Evolutionary conservation across 2,113 vertebrate species (phyloP).

Genomic region (Formicarius rufipectus): DNA sequence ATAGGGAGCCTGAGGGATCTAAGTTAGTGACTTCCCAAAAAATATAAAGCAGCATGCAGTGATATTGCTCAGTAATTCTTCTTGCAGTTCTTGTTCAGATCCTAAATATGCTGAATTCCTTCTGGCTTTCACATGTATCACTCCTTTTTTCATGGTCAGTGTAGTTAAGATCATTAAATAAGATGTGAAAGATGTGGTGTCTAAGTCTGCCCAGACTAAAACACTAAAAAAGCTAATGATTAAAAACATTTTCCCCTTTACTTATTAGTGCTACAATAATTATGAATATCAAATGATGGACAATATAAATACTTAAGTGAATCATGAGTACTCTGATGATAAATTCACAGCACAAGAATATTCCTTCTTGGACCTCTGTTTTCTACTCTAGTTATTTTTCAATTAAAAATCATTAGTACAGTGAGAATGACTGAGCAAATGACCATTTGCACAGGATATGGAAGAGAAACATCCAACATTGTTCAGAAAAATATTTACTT

Average conservation of each 20-base stretch:
- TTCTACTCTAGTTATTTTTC: not conserved
- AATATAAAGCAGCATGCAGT: not conserved
- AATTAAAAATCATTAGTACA: not conserved
- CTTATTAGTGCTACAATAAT: not conserved
- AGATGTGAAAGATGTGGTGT: not conserved
- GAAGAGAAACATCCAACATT: not conserved
- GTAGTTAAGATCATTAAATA: not conserved
- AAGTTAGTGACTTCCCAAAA: not conserved
- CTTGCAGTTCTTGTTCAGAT: not conserved
- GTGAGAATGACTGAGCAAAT: not conserved
- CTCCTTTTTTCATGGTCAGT: not conserved
- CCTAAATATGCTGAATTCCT: not conserved
- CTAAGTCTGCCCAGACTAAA: not conserved
- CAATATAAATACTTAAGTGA: not conserved
- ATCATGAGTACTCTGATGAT: not conserved
- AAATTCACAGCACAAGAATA: not conserved
- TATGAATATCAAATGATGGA: not conserved
- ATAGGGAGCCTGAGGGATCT: not conserved
- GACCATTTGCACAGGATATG: not conserved
- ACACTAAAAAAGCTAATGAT: not conserved
- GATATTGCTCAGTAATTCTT: not conserved
- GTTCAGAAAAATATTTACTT: not conserved
- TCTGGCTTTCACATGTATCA: accelerated
- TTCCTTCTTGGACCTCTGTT: not conserved
- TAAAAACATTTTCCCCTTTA: not conserved